phyloP scores from a whole-genome alignment of 2,888 invertebrate species.

The Rotaria socialis region DNA sequence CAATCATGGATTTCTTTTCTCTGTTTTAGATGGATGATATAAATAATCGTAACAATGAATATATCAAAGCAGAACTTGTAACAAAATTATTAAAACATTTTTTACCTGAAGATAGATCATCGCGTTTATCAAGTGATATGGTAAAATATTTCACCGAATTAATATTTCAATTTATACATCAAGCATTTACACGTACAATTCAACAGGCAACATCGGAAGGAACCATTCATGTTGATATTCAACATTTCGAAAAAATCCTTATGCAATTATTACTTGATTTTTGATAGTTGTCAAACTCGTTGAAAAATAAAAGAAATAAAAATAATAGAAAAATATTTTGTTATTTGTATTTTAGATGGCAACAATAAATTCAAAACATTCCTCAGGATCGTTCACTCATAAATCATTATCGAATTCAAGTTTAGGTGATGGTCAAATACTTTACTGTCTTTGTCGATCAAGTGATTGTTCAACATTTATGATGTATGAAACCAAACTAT shows the following conservation, averaged over 20 bases:
- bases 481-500: neutral
- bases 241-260: conserved; percentile 29
- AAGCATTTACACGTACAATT: conserved; percentile 28
- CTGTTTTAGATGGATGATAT: neutral
- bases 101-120: conserved; percentile 13
- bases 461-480: conserved; percentile 35
- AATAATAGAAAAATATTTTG: too few species aligned
- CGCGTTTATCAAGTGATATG: conserved; percentile 33
- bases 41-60: neutral
- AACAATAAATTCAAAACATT: neutral
- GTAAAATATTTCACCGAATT: conserved; percentile 26
- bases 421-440: neutral
- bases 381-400: neutral
- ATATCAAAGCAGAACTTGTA: neutral
- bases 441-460: conserved; percentile 25
- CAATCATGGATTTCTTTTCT: neutral
- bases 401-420: conserved; percentile 17
- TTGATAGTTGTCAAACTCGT: neutral
- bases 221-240: neutral
- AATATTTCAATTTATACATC: neutral
- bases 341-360: neutral
- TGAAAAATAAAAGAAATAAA: too few species aligned
- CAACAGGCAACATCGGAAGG: conserved; percentile 2
- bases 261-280: conserved; percentile 35
- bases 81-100: conserved; percentile 34